Evolutionary conservation across 30 jellyfish, hydroid and myxozoan species (phyloP).

Genomic region (Phacellophora camtschatica): DNA sequence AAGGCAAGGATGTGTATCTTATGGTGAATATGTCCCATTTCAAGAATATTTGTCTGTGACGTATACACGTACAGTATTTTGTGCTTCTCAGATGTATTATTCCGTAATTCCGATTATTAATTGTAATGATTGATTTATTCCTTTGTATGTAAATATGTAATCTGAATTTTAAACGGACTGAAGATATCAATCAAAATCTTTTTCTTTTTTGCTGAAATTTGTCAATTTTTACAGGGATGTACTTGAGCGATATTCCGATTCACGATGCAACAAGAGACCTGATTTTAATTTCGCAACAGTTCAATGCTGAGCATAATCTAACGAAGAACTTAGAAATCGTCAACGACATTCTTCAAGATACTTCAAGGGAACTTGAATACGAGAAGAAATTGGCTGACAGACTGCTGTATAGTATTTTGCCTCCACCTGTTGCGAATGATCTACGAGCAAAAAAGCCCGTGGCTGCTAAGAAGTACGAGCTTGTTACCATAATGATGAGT

Average conservation of each 20-base stretch:
- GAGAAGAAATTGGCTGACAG: conserved; percentile 79
- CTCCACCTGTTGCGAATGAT: conserved; percentile 88
- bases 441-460: conserved; percentile 81
- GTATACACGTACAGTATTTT: too few species aligned
- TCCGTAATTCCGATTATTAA: too few species aligned
- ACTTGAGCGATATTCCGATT: conserved; percentile 80
- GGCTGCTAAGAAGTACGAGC: conserved; percentile 86
- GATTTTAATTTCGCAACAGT: conserved; percentile 82
- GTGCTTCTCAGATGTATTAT: too few species aligned
- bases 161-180: too few species aligned
- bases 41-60: too few species aligned
- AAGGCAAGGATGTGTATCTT: too few species aligned
- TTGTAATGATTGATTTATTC: too few species aligned
- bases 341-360: conserved; percentile 77
- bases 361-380: conserved; percentile 83
- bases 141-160: too few species aligned
- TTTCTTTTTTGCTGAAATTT: neutral
- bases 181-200: too few species aligned
- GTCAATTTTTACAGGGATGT: conserved; percentile 51
- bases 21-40: too few species aligned
- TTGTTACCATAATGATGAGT: conserved; percentile 84
- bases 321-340: conserved; percentile 66
- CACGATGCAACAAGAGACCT: conserved; percentile 92
- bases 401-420: conserved; percentile 76
- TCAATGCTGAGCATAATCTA: conserved; percentile 79